Conservation (phyloP, 1,140 invertebrate genomes). For the Leptopilina boulardi region DNA sequence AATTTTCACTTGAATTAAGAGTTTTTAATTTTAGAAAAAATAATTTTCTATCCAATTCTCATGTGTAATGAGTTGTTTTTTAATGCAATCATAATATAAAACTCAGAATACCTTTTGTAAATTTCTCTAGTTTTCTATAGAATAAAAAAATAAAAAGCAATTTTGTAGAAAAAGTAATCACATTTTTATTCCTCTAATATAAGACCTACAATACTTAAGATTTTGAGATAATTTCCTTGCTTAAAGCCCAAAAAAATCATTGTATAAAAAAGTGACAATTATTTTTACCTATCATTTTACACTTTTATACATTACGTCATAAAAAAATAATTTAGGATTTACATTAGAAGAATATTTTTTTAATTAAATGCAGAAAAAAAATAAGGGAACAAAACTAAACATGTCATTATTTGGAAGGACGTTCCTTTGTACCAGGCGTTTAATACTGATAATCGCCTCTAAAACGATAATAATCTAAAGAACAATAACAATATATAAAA, state of each 20-base stretch:
- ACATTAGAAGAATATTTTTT: neutral
- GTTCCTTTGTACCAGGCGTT: neutral
- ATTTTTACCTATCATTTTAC: too few species aligned
- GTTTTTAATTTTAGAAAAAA: too few species aligned
- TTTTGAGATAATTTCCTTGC: too few species aligned
- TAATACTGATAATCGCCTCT: neutral
- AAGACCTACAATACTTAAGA: neutral
- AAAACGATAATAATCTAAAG: neutral
- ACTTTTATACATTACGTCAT: too few species aligned
- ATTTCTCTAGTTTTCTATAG: neutral
- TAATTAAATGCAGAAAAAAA: neutral
- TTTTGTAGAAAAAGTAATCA: constrained; percentile 1
- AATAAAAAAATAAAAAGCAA: neutral
- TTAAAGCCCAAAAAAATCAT: too few species aligned
- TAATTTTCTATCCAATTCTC: too few species aligned
- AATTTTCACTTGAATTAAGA: too few species aligned
- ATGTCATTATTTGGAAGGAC: neutral
- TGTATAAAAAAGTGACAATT: too few species aligned
- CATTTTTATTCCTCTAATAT: neutral
- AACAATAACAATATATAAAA: neutral
- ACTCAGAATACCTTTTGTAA: neutral
- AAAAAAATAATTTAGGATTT: neutral
- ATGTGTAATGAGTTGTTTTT: too few species aligned
- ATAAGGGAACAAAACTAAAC: neutral
- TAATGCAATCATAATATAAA: too few species aligned